Evolutionary conservation across 2,888 invertebrate species (phyloP).

Genomic region (Abrostola tripartita): DNA sequence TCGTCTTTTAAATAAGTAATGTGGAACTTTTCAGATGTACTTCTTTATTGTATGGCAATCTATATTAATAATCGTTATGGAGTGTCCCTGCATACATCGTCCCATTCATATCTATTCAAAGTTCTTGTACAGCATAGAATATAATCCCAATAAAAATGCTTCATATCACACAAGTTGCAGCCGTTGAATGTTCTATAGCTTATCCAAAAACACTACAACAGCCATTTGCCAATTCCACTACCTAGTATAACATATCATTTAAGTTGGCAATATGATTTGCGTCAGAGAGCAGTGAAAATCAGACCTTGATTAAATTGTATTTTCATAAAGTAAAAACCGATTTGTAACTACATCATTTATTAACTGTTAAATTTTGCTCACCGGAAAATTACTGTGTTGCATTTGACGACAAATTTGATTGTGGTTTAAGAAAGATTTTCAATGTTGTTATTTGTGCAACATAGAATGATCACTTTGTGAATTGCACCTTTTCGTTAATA

Average conservation of each 20-base stretch:
- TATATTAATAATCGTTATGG: too few species aligned
- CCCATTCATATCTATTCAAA: not conserved
- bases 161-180: slow-evolving; percentile 23
- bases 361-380: slow-evolving; percentile 20
- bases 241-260: slow-evolving; percentile 30
- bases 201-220: slow-evolving; percentile 23
- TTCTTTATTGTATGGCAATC: not conserved
- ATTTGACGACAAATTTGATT: slow-evolving; percentile 6
- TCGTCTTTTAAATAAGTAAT: not conserved
- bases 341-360: slow-evolving; percentile 27
- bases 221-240: slow-evolving; percentile 4
- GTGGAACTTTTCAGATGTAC: not conserved
- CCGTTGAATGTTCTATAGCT: slow-evolving; percentile 10
- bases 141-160: not conserved
- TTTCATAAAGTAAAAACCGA: slow-evolving; percentile 29
- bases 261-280: slow-evolving; percentile 30
- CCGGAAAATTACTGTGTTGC: slow-evolving; percentile 44
- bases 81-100: too few species aligned
- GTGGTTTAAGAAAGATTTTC: not conserved
- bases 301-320: slow-evolving; percentile 21
- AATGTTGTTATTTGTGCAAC: slow-evolving; percentile 12
- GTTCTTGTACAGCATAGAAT: not conserved
- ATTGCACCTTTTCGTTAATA: slow-evolving; percentile 17
- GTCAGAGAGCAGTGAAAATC: slow-evolving; percentile 23
- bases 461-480: too few species aligned